Conservation (phyloP, 1,140 invertebrate genomes). For the Plodia interpunctella region DNA sequence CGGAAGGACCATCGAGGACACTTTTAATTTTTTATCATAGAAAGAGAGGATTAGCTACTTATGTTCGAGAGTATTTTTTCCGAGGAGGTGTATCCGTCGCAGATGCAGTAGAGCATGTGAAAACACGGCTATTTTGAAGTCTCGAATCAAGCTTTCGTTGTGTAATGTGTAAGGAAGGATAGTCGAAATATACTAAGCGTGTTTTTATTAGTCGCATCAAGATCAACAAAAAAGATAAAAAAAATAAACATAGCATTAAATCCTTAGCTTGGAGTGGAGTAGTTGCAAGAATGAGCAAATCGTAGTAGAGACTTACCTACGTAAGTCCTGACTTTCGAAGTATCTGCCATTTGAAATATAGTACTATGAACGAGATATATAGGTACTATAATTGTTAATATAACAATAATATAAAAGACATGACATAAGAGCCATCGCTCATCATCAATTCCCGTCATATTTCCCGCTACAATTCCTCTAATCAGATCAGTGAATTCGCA, state of each 20-base stretch:
- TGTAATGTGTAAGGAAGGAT: no score
- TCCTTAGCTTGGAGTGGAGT: no score
- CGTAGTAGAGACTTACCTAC: no score
- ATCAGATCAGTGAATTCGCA: slow-evolving; percentile 35
- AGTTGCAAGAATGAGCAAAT: no score
- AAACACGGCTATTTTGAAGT: neutral
- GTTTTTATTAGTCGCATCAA: no score
- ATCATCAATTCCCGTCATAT: no score
- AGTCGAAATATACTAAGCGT: no score
- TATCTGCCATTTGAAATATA: no score
- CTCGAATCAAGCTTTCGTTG: neutral
- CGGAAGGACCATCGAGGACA: slow-evolving; percentile 18
- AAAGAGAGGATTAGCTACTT: neutral
- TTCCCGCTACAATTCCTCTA: slow-evolving; percentile 17
- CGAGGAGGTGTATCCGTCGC: neutral
- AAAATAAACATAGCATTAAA: no score
- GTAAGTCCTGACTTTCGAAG: no score
- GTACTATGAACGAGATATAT: no score
- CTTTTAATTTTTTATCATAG: neutral
- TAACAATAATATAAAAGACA: neutral
- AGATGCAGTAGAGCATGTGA: neutral
- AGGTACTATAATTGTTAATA: neutral
- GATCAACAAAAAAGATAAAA: no score
- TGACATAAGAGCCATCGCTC: neutral
- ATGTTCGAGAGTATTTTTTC: neutral